These are phyloP conservation scores for Glandiceps talaboti DNA, from an alignment of 53 echinoderm and acorn worm genomes.

Conservation along the genomic window DNA sequence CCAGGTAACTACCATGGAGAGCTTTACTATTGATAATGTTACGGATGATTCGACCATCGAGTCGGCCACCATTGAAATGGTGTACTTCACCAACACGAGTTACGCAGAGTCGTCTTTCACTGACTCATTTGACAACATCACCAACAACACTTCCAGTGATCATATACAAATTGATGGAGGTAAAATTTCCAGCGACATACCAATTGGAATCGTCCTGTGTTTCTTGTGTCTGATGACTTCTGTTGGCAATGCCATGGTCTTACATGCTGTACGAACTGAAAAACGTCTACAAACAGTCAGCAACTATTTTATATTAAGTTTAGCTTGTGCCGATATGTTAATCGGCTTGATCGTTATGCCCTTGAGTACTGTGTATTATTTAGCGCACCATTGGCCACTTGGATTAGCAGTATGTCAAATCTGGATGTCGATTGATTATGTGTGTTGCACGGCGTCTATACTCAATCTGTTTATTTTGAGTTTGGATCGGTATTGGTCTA, in stretches of 20 bases:
- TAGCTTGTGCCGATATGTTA: constrained; percentile 83
- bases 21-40: too few relatives aligned
- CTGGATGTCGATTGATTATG: constrained; percentile 87
- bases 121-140: too few relatives aligned
- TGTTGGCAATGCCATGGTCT: constrained; percentile 79
- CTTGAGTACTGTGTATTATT: constrained; percentile 67
- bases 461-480: constrained; percentile 83
- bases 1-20: too few relatives aligned
- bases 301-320: constrained; percentile 84
- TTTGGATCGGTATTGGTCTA: constrained; percentile 94
- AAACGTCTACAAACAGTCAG: constrained; percentile 79
- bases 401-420: constrained; percentile 72
- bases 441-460: constrained; percentile 88
- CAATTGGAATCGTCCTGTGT: constrained; percentile 70
- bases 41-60: too few relatives aligned
- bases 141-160: too few relatives aligned
- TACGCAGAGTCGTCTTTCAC: too few relatives aligned
- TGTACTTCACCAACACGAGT: too few relatives aligned
- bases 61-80: too few relatives aligned
- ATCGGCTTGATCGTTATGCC: constrained; percentile 91
- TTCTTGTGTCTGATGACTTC: constrained; percentile 61
- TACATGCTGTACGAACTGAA: constrained; percentile 78
- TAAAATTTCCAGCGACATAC: constrained; percentile 21
- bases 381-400: constrained; percentile 50
- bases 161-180: too few relatives aligned